Evolutionary conservation across 2,888 invertebrate species (phyloP).

Genomic region (Drosophila mettleri): DNA sequence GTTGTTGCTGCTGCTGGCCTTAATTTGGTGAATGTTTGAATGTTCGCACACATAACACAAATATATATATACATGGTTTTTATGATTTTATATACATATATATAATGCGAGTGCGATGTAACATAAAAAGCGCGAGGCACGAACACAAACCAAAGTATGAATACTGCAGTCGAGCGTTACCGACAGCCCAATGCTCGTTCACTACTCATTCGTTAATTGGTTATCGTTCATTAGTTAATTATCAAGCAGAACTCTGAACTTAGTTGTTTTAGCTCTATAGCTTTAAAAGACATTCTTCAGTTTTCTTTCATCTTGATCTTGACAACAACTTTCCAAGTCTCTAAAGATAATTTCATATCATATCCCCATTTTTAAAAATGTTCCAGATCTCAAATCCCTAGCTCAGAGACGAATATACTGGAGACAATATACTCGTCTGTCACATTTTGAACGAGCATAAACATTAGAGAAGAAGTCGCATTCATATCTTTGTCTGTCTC

Average conservation of each 20-base stretch:
- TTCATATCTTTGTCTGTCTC: constrained; percentile 25
- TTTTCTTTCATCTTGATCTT: no score
- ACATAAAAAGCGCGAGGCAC: constrained; percentile 23
- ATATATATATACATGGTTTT: constrained; percentile 1
- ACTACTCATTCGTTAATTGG: no score
- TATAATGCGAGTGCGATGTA: constrained; percentile 23
- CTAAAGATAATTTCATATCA: no score
- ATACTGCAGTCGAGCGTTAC: neutral
- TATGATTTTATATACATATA: constrained; percentile 9
- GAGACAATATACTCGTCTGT: neutral
- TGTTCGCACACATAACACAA: constrained; percentile 1
- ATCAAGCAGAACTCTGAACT: neutral
- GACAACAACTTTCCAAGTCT: no score
- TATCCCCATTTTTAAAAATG: no score
- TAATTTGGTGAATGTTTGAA: constrained; percentile 60
- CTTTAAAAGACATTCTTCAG: neutral
- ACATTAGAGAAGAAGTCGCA: constrained; percentile 8
- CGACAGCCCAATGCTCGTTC: neutral
- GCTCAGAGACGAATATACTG: no score
- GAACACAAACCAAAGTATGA: neutral
- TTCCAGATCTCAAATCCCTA: no score
- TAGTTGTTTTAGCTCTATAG: no score
- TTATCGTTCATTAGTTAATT: neutral
- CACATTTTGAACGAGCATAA: neutral
- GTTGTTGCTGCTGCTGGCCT: constrained; percentile 49